These are phyloP conservation scores for Trichechus manatus DNA, from an alignment of 2,113 vertebrate genomes.

Conservation along the genomic window DNA sequence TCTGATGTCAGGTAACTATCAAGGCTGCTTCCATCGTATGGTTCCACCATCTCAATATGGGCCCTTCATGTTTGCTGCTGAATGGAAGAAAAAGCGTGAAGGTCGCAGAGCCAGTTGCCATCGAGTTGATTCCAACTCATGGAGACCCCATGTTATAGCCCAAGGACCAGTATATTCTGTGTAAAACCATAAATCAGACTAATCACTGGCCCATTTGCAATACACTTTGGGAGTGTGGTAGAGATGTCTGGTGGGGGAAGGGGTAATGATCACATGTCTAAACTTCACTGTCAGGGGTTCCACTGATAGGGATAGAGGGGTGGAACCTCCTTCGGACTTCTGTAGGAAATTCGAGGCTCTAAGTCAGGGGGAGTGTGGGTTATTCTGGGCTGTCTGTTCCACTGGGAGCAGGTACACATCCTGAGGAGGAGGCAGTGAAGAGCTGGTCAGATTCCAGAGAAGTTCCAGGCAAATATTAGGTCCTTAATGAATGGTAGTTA, in stretches of 20 bases:
- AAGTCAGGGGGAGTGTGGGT: background rate
- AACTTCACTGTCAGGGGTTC: background rate
- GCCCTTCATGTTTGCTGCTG: background rate
- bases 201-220: constrained; percentile 31
- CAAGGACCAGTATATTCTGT: background rate
- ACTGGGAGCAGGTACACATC: background rate
- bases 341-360: background rate
- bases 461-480: too few relatives aligned
- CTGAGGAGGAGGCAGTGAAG: background rate
- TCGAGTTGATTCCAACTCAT: too few relatives aligned
- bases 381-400: background rate
- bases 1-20: background rate
- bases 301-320: background rate
- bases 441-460: background rate
- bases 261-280: background rate
- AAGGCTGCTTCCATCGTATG: background rate
- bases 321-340: background rate
- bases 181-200: background rate
- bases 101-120: background rate
- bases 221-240: background rate
- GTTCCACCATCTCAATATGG: background rate
- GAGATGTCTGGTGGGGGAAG: background rate
- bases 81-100: background rate
- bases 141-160: background rate
- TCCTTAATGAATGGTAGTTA: too few relatives aligned